Evolutionary conservation across 2,888 invertebrate genomes (phyloP).

Genomic region (Chamaedrilus cognettii): DNA sequence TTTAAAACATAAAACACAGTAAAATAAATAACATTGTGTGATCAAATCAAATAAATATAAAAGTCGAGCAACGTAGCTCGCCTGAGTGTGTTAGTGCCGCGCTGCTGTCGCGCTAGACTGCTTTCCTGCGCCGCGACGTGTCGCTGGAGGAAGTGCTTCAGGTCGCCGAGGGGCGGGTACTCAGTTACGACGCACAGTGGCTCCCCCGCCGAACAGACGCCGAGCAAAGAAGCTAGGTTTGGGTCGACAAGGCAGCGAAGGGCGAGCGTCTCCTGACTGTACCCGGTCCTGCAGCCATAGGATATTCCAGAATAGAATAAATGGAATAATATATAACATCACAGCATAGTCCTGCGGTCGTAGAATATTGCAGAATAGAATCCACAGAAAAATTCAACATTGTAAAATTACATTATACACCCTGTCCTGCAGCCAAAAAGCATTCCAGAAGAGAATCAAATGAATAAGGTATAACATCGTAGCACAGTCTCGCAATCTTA

Average conservation of each 20-base stretch:
- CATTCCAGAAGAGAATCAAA: no score
- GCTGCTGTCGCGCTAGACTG: conserved; percentile 15
- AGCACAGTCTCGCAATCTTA: no score
- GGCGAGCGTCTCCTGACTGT: conserved; percentile 75
- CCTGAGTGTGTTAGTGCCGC: conserved; percentile 9
- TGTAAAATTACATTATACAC: no score
- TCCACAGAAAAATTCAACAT: no score
- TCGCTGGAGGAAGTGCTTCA: conserved; percentile 76
- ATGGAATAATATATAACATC: no score
- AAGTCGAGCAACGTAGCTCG: no score
- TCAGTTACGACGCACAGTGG: conserved; percentile 88
- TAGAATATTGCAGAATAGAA: no score
- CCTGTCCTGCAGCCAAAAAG: no score
- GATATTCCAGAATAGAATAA: background rate
- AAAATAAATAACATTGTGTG: background rate
- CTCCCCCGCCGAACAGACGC: conserved; percentile 76
- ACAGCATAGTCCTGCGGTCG: no score
- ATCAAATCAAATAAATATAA: background rate
- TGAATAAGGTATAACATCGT: no score
- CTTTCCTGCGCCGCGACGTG: conserved; percentile 54
- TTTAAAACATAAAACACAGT: background rate
- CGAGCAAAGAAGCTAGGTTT: conserved; percentile 80
- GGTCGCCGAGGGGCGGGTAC: conserved; percentile 83
- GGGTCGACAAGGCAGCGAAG: conserved; percentile 82
- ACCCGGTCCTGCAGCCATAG: conserved; percentile 1